Conservation (phyloP, 2,888 invertebrate genomes). For the Meteorus colon region DNA sequence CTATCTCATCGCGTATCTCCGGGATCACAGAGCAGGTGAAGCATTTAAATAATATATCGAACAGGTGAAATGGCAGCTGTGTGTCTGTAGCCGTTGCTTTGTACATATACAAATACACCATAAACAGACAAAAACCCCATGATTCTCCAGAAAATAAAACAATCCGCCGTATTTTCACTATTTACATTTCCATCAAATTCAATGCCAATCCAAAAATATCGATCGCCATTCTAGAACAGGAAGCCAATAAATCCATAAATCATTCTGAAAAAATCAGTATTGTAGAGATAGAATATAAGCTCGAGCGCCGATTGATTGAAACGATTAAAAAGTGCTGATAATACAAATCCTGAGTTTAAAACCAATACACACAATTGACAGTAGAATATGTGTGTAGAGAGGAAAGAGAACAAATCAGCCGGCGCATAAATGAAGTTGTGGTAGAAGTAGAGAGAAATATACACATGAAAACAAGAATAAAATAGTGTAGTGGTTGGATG, state of each 20-base stretch:
- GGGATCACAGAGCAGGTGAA: slow-evolving; percentile 62
- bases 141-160: background rate
- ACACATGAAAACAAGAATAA: background rate
- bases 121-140: slow-evolving; percentile 1
- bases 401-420: background rate
- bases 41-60: slow-evolving; percentile 68
- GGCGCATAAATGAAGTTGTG: background rate
- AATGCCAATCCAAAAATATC: too few relatives aligned
- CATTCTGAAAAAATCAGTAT: too few relatives aligned
- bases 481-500: background rate
- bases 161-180: background rate
- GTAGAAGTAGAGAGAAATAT: background rate
- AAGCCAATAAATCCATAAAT: too few relatives aligned
- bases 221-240: too few relatives aligned
- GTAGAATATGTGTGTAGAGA: background rate
- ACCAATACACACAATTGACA: too few relatives aligned
- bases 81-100: slow-evolving; percentile 51
- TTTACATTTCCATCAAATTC: too few relatives aligned
- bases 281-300: too few relatives aligned
- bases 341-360: too few relatives aligned
- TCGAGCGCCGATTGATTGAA: too few relatives aligned
- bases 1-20: slow-evolving; percentile 56
- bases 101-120: slow-evolving; percentile 14
- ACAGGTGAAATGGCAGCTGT: slow-evolving; percentile 68
- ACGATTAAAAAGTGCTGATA: too few relatives aligned